Base-by-base conservation (phyloP, 2,888 invertebrate species). In the Tribolium freemani region DNA sequence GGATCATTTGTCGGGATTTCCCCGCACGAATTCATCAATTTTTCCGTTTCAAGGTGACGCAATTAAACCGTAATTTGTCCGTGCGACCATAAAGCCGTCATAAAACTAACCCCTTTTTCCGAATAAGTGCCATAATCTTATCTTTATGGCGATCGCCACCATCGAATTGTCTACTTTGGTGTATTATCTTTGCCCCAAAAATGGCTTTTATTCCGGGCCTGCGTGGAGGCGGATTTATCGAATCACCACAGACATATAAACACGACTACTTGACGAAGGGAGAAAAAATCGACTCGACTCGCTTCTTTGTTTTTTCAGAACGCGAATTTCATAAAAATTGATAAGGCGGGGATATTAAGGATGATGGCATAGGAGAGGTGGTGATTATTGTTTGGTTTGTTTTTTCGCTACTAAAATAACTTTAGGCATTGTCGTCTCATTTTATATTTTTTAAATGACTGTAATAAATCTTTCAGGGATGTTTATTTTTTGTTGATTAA, bases 1-100 rank as follows among this genome's bases (percentile, higher is more conserved):
- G 51, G 69, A 69, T 69, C 69, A 69, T 69, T 69, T 69, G 69
- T 69, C 69, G 58, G 57, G 67, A 67, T 67, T 56, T 44, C 21
- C 26, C 5, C 26, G 26, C 26, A 3, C 21, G 5, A 3, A 26
- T 26, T 26, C 26, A 26, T 26, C 3, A 26, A 5, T 26, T 26
- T 26, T 26, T 26, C 5, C 46, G 46, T 46, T n/a, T 8, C 46
- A 2, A 48, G 48, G 58, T 60, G 60, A 26, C 46, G 30, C 63
- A 63, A 63, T 63, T 63, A 63, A 63, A 63, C 13, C n/a, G 51
- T 51, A 63, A 50, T 63, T 63, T 51, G 60, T n/a, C 31, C 30
- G 48, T 8, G 4, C 61, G 6, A 30, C 63, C 50, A 63, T 63
- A 61, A 61, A 61, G 13, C 51, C 61, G 51, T 44, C 63, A 38